Percentiles rank a stretch among this genome's conserved stretches.
phyloP scores from a whole-genome alignment of 1,140 invertebrate species.

The Vanessa atalanta region DNA sequence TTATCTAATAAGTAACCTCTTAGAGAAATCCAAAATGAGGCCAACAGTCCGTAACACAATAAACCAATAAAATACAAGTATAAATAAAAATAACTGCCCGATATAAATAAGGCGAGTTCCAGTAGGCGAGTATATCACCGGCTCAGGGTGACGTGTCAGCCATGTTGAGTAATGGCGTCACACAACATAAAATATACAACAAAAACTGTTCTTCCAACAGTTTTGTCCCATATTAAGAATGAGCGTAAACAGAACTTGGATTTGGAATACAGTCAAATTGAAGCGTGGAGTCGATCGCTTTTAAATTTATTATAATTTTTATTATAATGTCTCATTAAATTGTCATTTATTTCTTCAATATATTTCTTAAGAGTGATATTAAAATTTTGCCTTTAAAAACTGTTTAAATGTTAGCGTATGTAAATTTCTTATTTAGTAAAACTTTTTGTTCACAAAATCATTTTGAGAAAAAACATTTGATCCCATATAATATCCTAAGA shows the following conservation, averaged over 20 bases:
- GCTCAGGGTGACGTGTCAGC: constrained; percentile 67
- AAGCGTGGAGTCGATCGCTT: constrained; percentile 49
- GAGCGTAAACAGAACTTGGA: constrained; percentile 75
- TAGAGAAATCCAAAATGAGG: constrained; percentile 50
- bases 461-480: neutral
- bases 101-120: constrained; percentile 66
- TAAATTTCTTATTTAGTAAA: too few relatives aligned
- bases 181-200: constrained; percentile 79
- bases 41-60: constrained; percentile 70
- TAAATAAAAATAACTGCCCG: constrained; percentile 77
- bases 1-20: constrained; percentile 22
- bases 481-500: too few relatives aligned
- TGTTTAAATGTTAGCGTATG: too few relatives aligned
- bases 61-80: constrained; percentile 75
- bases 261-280: constrained; percentile 55
- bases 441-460: neutral
- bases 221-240: constrained; percentile 79
- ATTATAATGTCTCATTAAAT: neutral
- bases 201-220: constrained; percentile 78
- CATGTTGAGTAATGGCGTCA: constrained; percentile 73
- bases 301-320: neutral
- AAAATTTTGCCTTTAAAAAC: too few relatives aligned
- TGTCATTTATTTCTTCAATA: too few relatives aligned
- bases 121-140: constrained; percentile 64
- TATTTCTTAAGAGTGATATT: too few relatives aligned